Evolutionary conservation across 2,113 vertebrate genomes (phyloP).

Genomic region (Dicrurus megarhynchus): DNA sequence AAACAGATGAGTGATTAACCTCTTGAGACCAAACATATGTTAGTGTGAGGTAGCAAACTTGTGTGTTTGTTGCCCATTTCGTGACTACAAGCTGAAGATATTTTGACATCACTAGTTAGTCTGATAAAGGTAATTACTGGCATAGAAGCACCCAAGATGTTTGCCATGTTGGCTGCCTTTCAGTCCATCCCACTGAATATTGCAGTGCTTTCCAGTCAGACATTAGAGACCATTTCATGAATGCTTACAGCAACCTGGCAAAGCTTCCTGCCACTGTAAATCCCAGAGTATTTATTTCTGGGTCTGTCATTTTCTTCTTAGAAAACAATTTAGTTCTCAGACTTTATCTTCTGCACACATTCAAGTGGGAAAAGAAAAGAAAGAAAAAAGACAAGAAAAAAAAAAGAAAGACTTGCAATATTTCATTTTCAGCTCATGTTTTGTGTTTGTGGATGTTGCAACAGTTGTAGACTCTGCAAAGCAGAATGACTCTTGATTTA

Average conservation of each 20-base stretch:
- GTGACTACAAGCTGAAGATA: constrained; percentile 4
- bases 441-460: neutral
- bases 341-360: neutral
- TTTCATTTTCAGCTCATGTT: neutral
- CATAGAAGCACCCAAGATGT: neutral
- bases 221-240: neutral
- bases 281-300: neutral
- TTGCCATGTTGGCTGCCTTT: neutral
- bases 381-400: neutral
- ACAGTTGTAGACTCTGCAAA: neutral
- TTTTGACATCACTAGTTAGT: neutral
- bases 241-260: neutral
- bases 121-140: neutral
- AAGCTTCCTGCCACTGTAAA: neutral
- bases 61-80: neutral
- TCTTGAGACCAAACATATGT: neutral
- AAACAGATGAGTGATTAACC: neutral
- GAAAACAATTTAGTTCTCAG: neutral
- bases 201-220: neutral
- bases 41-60: neutral
- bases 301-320: neutral
- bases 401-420: neutral
- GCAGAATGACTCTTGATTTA: neutral
- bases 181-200: neutral
- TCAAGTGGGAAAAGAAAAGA: neutral